Base-by-base conservation (phyloP, 2,113 vertebrate genomes). In the Rhinogobius similis region DNA sequence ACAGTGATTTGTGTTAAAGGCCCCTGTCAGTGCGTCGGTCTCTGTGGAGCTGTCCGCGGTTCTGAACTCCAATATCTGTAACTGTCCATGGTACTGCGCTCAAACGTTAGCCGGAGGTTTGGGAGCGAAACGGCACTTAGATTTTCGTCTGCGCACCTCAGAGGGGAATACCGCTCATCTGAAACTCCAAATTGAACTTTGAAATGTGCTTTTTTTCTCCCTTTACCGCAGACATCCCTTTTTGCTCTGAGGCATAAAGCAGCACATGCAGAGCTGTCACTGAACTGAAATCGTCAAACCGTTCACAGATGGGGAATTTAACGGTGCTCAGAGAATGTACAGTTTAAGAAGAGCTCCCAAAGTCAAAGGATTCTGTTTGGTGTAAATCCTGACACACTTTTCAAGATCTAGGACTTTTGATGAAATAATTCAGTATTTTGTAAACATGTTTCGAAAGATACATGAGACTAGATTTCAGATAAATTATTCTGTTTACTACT, bases 81-180 rank as follows among this genome's bases (percentile, higher is more conserved):
- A 79, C 81, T 86, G 76, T 87, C 88, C 73, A 0, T 18, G 68
- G 78, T 78, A 52, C 84, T 87, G 68, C 82, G 77, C 29, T 38
- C 27, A 38, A n/a, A 61, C 20, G 20, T 43, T 82, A 72, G 48
- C 48, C 56, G 41, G 41, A 39, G 43, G 12, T 68, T 72, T 62
- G 65, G 65, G 74, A 52, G 61, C 65, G 5, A 38, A 32, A 63
- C 63, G 59, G 58, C 3, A 32, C 58, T 68, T 43, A 38, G 48
- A 69, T 38, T 63, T 23, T 24, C 1, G 32, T 62, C 38, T 41
- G 5, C 65, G 55, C 67, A 62, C 58, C 77, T 78, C 53, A 44
- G 41, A 69, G 66, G 48, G 41, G 53, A 79, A 80, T 64, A 50
- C 64, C 5, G 20, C 73, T 80, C 56, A 76, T 77, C 52, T 65